These are phyloP conservation scores for Ascidia mentula DNA, from an alignment of 23 tunicate species.

Conservation along the genomic window DNA sequence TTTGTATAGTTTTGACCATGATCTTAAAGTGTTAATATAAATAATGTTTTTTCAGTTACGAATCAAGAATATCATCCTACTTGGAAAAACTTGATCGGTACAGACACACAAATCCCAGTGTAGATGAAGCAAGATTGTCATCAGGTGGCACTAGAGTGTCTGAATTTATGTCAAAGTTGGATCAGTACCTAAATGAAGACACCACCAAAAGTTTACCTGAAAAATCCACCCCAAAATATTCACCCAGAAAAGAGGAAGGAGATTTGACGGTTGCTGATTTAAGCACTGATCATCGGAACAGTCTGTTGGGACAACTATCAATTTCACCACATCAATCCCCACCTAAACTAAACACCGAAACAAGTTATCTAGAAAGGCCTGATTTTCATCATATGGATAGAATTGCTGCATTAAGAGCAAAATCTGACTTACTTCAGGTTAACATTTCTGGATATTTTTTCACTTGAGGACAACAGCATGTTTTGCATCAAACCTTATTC, in stretches of 20 bases:
- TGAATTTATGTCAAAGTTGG: slow-evolving; percentile 60
- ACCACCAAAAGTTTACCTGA: neutral
- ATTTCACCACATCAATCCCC: neutral
- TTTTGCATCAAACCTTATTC: neutral
- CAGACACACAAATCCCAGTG: neutral
- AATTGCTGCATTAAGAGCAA: slow-evolving; percentile 72
- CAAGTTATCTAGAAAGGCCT: neutral
- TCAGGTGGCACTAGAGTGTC: slow-evolving; percentile 27
- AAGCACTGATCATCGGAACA: neutral
- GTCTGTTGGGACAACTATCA: neutral
- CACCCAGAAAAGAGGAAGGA: neutral
- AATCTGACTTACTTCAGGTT: slow-evolving; percentile 75
- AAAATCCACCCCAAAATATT: neutral
- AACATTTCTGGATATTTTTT: neutral
- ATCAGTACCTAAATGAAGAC: slow-evolving; percentile 48
- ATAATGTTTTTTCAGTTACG: neutral
- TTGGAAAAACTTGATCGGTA: slow-evolving; percentile 31
- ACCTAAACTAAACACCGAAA: neutral
- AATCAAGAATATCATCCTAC: slow-evolving; percentile 28
- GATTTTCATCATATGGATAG: neutral
- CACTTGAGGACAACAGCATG: neutral
- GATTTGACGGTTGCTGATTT: neutral
- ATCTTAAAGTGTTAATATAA: no score
- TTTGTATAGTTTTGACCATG: no score
- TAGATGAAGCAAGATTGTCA: neutral